Base-by-base conservation (phyloP, 2,797 vertebrate species). In the Hypotaenidia philippensis region DNA sequence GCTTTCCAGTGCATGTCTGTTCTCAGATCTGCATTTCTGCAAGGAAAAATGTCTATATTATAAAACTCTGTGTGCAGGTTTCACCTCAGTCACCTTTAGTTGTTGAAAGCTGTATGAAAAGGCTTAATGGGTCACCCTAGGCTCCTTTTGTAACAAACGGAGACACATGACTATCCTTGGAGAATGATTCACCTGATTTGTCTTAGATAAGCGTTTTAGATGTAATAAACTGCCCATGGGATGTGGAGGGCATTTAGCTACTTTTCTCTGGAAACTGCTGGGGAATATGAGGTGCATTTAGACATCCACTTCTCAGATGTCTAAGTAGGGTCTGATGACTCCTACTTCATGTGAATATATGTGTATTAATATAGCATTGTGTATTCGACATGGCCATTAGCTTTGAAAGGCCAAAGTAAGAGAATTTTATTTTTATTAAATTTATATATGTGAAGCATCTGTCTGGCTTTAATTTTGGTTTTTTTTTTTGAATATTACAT, bases 91-190 rank as follows among this genome's bases (percentile, higher is more conserved):
- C 80, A 69, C 45, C 66, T 76, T 76, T 60, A 72, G 59, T 2
- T 91, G 45, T 56, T 88, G 59, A 83, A 84, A 93, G 45, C 32
- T 80, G 26, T 27, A 36, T 77, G 82, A 45, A 75, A 91, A 92
- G 2, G 13, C 45, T 77, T 83, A 66, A 55, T 36, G 65, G 40
- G 68, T 60, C 36, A 49, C 69, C 21, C n/a, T 83, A 11, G 1
- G 2, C 23, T 75, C 19, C 17, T 55, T 32, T 20, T 60, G 40
- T 50, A 85, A 60, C 15, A 66, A 69, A 72, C 20, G 31, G 31
- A 87, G 64, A 80, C 36, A 53, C 3, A 3, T 45, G 49, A 34
- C 40, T 49, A 9, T 64, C 34, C 16, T 55, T 49, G 32, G 55
- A 84, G 40, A n/a, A 18, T 2, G 8, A 69, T 59, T 87, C 50